phyloP scores from a whole-genome alignment of 2,113 vertebrate genomes.

The Pipa parva region DNA sequence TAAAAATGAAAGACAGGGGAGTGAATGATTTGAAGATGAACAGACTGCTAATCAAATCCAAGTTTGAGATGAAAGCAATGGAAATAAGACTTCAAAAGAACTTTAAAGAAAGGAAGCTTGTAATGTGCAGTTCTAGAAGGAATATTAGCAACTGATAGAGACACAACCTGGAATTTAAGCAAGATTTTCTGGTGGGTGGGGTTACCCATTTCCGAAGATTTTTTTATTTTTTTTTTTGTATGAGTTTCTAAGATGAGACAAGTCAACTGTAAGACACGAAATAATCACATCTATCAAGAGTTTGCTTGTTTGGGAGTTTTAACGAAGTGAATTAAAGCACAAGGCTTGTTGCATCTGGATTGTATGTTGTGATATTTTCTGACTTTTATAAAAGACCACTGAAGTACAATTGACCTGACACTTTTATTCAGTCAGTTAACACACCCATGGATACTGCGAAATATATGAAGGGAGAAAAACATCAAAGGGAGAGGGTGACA shows the following conservation, averaged over 20 bases:
- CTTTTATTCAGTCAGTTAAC: no score
- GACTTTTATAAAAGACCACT: no score
- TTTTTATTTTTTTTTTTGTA: no score
- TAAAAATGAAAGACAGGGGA: not conserved
- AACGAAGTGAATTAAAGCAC: no score
- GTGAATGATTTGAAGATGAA: conserved; percentile 29
- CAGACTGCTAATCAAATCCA: conserved; percentile 20
- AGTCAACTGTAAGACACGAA: conserved; percentile 17
- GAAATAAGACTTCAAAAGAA: conserved; percentile 26
- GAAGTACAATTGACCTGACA: no score
- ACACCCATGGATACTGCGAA: no score
- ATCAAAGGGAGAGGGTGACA: no score
- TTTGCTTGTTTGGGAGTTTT: no score
- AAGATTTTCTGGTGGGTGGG: conserved; percentile 5
- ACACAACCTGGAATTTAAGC: conserved; percentile 2
- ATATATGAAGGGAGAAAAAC: no score
- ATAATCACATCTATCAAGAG: conserved; percentile 19
- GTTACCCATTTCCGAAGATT: conserved; percentile 20
- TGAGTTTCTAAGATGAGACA: conserved; percentile 2
- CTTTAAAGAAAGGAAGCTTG: conserved; percentile 6
- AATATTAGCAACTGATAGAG: conserved; percentile 12
- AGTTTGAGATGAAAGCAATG: conserved; percentile 27
- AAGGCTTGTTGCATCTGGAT: no score
- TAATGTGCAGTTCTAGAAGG: conserved; percentile 1
- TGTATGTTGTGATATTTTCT: no score